Conservation (phyloP, 2,113 vertebrate species). For the Stomatorhinus ivindoensis region DNA sequence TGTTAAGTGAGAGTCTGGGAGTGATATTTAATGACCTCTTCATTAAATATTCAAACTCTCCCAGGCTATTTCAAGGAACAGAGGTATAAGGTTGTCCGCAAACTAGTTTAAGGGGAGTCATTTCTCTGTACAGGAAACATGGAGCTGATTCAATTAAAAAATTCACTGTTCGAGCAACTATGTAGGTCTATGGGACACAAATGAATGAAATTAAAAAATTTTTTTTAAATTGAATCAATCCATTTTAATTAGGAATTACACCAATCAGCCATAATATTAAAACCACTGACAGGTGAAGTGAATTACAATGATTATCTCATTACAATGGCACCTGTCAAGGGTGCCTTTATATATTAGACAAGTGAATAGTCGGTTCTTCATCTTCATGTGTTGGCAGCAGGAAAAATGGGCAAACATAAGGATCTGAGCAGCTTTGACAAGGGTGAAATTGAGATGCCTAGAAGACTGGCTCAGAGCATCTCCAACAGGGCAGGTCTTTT, state of each 20-base stretch:
- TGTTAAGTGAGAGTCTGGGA: slow-evolving; percentile 9
- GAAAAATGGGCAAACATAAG: not conserved
- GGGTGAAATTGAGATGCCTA: not conserved
- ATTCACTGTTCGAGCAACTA: not conserved
- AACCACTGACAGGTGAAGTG: not conserved
- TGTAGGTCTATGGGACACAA: not conserved
- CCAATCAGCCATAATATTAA: not conserved
- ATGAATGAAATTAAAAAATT: not conserved
- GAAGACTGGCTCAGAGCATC: not conserved
- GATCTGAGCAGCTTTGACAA: not conserved
- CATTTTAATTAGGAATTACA: not conserved
- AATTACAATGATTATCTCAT: not conserved
- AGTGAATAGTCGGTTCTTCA: not conserved
- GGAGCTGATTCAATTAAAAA: not conserved
- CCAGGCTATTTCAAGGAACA: slow-evolving; percentile 1
- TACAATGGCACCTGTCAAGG: not conserved
- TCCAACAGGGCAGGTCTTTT: not conserved
- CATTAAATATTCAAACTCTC: not conserved
- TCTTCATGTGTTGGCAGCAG: not conserved
- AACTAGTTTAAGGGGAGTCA: not conserved
- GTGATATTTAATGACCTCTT: slow-evolving; percentile 10
- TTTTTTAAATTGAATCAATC: too few species aligned
- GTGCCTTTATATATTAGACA: not conserved
- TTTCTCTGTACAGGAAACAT: not conserved
- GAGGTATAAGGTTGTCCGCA: not conserved